Base-by-base conservation (phyloP, 2,113 vertebrate genomes). In the Orientallactaga bullata region DNA sequence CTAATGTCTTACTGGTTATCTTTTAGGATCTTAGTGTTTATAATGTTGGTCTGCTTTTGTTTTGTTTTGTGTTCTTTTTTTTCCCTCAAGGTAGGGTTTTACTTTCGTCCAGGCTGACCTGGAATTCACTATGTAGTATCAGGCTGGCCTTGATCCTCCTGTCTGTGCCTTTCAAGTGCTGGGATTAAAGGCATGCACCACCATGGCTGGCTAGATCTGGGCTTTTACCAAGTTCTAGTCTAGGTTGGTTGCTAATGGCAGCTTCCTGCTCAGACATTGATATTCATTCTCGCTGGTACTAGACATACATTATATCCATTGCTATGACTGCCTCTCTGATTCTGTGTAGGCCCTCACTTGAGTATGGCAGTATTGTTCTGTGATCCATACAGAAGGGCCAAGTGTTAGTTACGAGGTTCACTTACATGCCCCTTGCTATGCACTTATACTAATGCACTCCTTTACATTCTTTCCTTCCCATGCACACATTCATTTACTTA, bases 261-360 rank as follows among this genome's bases (percentile, higher is more conserved):
- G 55, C 32, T 32, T 51, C 55, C 21, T 1, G 7, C 42, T 71
- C 16, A 18, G 15, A 12, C n/a, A 3, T 23, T 37, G 61, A 55
- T 55, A 55, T 55, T 55, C 0, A 0, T 24, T 51, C 84, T 4
- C 1, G 60, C 15, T 37, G 81, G 21, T 21, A 2, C 42, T 20
- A 30, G 4, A 3, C 3, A 9, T 10, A 15, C 18, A 11, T 28
- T 65, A 35, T 2, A 10, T 5, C 4, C 21, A 0, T 35, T 76
- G 0, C 21, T 66, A 16, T 42, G 26, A 2, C 3, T 3, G 24
- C 55, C 18, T 11, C 2, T 1, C 12, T 13, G 35, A 3, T 2
- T 35, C 28, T 17, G 9, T n/a, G 20, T 1, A 0, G 28, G 37
- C 2, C 15, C 63, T 17, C 58, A 7, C 66, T 74, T 12, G 1